Conservation (phyloP, 2,888 invertebrate genomes). For the Luperina nickerlii region DNA sequence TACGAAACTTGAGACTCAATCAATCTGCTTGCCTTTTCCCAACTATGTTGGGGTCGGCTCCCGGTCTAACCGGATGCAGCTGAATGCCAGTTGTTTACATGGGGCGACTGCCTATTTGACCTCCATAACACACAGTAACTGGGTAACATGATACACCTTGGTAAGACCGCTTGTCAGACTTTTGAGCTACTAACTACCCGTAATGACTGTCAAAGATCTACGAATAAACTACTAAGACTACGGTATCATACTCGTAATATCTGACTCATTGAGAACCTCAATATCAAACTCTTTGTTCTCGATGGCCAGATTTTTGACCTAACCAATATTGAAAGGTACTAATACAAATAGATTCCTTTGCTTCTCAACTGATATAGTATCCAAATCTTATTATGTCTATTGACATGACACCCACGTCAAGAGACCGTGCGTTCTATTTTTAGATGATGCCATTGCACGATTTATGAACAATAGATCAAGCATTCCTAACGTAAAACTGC, state of each 20-base stretch:
- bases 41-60: neutral
- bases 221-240: neutral
- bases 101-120: neutral
- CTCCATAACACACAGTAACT: neutral
- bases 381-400: slow-evolving; percentile 16
- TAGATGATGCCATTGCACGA: slow-evolving; percentile 32
- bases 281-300: neutral
- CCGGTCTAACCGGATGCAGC: neutral
- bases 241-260: no score
- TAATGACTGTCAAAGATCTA: neutral
- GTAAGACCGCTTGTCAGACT: neutral
- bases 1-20: neutral
- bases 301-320: neutral
- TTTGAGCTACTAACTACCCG: neutral
- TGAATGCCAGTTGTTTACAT: neutral
- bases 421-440: slow-evolving; percentile 42
- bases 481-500: slow-evolving; percentile 20
- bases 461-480: slow-evolving; percentile 39
- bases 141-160: neutral
- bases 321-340: neutral
- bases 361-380: slow-evolving; percentile 20
- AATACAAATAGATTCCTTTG: slow-evolving; percentile 17
- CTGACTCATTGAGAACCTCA: neutral
- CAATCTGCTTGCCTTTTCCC: neutral
- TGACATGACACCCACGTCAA: slow-evolving; percentile 40